phyloP scores from a whole-genome alignment of 2,888 invertebrate species.

The Sarcophaga variegata region DNA sequence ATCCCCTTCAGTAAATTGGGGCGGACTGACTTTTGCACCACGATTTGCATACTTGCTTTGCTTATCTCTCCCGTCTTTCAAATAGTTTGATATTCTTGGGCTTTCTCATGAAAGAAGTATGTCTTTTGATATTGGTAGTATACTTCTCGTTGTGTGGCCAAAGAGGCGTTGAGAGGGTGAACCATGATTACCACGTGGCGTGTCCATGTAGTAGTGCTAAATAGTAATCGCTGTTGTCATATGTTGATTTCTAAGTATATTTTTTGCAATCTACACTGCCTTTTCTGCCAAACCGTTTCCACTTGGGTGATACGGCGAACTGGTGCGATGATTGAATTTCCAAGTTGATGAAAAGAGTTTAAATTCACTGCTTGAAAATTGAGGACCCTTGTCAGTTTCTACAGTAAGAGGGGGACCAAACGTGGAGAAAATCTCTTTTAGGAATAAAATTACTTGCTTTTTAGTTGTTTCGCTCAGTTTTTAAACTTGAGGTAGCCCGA shows the following conservation, averaged over 20 bases:
- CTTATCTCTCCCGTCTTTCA: conserved; percentile 17
- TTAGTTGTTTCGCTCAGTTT: conserved; percentile 7
- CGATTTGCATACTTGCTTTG: conserved; percentile 19
- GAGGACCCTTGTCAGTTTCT: conserved; percentile 35
- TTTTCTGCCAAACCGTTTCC: conserved; percentile 40
- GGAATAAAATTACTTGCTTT: conserved; percentile 32
- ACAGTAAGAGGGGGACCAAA: conserved; percentile 22
- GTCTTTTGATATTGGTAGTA: conserved; percentile 1
- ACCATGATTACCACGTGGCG: conserved; percentile 22
- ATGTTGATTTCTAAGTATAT: conserved; percentile 36
- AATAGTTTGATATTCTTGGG: background rate
- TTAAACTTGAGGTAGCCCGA: background rate
- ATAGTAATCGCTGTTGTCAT: conserved; percentile 31
- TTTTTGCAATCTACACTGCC: conserved; percentile 38
- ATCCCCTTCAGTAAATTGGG: background rate
- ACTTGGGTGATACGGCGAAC: conserved; percentile 40
- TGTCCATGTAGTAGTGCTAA: conserved; percentile 47
- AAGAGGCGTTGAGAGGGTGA: conserved; percentile 36
- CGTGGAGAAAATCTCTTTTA: conserved; percentile 31
- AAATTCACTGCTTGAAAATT: conserved; percentile 36
- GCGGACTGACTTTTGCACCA: background rate
- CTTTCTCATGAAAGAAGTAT: background rate
- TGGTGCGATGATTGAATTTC: conserved; percentile 43
- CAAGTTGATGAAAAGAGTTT: conserved; percentile 11
- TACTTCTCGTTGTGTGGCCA: conserved; percentile 1